Evolutionary conservation across 2,797 vertebrate genomes (phyloP).

Genomic region (Xyrichtys novacula): DNA sequence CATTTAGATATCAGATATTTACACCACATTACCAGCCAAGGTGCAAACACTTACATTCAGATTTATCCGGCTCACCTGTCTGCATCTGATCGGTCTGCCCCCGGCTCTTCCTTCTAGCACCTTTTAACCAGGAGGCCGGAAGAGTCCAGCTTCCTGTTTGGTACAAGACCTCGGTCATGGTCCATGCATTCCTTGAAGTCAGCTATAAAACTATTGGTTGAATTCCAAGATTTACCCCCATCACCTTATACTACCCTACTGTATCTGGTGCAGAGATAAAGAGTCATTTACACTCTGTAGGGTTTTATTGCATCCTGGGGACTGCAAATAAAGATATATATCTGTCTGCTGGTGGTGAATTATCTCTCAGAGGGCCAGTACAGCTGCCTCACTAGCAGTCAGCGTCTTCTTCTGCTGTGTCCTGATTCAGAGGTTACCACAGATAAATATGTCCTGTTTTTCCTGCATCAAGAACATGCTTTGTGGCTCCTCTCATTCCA

Average conservation of each 20-base stretch:
- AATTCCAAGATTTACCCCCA: slow-evolving; percentile 10
- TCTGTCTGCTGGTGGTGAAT: too few relatives aligned
- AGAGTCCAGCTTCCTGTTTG: slow-evolving; percentile 16
- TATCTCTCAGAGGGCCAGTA: too few relatives aligned
- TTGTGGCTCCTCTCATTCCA: too few relatives aligned
- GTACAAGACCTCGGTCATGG: slow-evolving; percentile 49
- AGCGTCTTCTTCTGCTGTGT: too few relatives aligned
- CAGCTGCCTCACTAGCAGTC: too few relatives aligned
- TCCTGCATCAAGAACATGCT: too few relatives aligned
- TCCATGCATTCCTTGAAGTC: slow-evolving; percentile 49
- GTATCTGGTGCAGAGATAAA: slow-evolving; percentile 50
- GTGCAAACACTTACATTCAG: background rate
- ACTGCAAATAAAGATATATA: slow-evolving; percentile 6
- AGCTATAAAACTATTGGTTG: slow-evolving; percentile 53
- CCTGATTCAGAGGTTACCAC: too few relatives aligned
- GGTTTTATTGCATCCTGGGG: slow-evolving; percentile 47
- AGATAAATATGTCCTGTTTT: too few relatives aligned
- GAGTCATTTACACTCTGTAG: background rate
- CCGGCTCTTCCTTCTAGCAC: slow-evolving; percentile 16
- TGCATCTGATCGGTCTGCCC: slow-evolving; percentile 10
- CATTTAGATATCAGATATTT: too few relatives aligned
- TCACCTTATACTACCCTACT: slow-evolving; percentile 41
- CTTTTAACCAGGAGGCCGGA: slow-evolving; percentile 26
- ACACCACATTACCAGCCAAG: background rate
- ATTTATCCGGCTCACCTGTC: slow-evolving; percentile 66